Base-by-base conservation (phyloP, 2,113 vertebrate species). In the Pimephales promelas region DNA sequence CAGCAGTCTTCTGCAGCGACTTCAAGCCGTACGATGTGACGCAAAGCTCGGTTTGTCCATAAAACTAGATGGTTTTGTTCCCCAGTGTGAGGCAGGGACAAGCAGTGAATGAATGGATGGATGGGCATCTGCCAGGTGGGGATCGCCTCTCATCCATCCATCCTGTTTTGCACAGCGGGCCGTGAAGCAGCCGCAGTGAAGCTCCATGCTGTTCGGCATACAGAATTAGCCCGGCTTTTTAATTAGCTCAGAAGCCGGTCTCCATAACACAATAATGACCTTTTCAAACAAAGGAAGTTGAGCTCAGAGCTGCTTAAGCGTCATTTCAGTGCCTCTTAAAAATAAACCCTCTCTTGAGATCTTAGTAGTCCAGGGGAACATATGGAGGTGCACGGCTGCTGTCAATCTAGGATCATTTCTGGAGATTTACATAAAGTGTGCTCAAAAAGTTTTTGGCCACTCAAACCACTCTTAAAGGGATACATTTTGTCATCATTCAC, bases 61-160 rank as follows among this genome's bases (percentile, higher is more conserved):
- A 68, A 81, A 81, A 70, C 62, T 52, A 31, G 62, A 81, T 81
- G 79, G 62, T 83, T 83, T 88, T 83, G 59, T 78, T n/a, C 81
- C 45, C 64, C 24, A 54, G 81, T 66, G 77, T 28, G 77, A 24
- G 81, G 56, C 84, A 31, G 61, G 78, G 75, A 84, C 79, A 70
- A 28, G 54, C 73, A 54, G 77, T 47, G 81, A 82, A 72, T 62
- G 80, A 81, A 85, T 59, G 87, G 83, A 85, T 86, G 82, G 80
- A 86, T 84, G 86, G 88, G 84, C 87, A 89, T 75, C 86, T 90
- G 88, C 81, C 86, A 86, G 81, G 82, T 72, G 84, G 84, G 83
- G 85, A 84, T 88, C 88, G n/a, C 72, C 76, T 82, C 85, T 76
- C n/a, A 26, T 73, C 83, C 70, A 70, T 86, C 86, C 86, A 77